Conservation (phyloP, 2,797 vertebrate genomes). For the Myiotriccus ornatus region DNA sequence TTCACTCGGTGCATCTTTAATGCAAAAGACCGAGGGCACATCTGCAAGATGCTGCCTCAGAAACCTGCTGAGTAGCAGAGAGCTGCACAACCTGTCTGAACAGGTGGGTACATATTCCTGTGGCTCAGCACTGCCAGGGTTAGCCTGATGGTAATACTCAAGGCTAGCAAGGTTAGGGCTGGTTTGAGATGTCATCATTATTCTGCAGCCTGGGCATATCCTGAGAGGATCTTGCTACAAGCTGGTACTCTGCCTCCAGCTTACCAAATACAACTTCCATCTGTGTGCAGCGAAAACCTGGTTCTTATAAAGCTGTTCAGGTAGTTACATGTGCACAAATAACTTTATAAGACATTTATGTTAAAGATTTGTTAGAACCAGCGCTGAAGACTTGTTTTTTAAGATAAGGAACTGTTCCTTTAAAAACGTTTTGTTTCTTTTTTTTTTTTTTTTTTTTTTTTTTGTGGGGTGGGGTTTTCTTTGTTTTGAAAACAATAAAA, state of each 20-base stretch:
- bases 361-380: neutral
- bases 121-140: neutral
- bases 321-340: neutral
- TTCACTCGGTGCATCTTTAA: neutral
- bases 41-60: neutral
- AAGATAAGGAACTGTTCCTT: neutral
- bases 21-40: neutral
- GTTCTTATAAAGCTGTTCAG: neutral
- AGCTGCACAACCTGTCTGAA: neutral
- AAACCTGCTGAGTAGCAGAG: neutral
- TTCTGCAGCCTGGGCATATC: neutral
- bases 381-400: neutral
- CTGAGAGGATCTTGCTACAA: neutral
- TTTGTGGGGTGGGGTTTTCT: neutral
- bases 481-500: neutral
- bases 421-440: rapidly evolving
- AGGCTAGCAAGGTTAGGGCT: neutral
- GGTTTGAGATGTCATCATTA: neutral
- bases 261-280: neutral
- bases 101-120: neutral
- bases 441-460: rapidly evolving
- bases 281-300: neutral
- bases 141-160: neutral
- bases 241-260: neutral
- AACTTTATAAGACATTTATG: neutral